Conservation (phyloP, 2,113 vertebrate genomes). For the Oncorhynchus nerka region DNA sequence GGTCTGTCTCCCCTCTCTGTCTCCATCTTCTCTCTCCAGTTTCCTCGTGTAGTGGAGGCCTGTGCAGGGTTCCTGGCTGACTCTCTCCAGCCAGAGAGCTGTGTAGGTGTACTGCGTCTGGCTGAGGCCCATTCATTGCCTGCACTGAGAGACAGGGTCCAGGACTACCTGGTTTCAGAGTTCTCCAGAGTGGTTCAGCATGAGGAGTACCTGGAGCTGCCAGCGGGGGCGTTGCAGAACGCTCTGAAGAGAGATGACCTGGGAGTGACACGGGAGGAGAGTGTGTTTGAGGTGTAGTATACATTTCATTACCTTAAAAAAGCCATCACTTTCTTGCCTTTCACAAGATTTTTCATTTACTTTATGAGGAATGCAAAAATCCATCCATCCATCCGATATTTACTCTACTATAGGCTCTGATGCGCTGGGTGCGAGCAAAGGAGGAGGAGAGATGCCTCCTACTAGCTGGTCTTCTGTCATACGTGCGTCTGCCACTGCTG, state of each 20-base stretch:
- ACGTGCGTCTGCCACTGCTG: conserved; percentile 85
- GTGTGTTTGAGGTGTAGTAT: conserved; percentile 78
- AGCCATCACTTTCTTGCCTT: no score
- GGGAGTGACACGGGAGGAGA: conserved; percentile 84
- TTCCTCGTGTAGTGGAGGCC: conserved; percentile 90
- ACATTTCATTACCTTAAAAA: no score
- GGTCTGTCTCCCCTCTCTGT: conserved; percentile 8
- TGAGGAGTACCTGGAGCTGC: conserved; percentile 87
- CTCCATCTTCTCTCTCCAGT: conserved; percentile 68
- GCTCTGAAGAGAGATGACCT: conserved; percentile 86
- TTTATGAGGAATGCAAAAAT: no score
- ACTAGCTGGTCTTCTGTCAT: conserved; percentile 77
- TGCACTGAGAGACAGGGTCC: conserved; percentile 77
- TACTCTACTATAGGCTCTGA: conserved; percentile 61
- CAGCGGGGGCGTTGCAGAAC: conserved; percentile 76
- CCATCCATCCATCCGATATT: no score
- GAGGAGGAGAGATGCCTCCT: conserved; percentile 72
- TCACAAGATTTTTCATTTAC: no score
- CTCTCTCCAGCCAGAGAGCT: conserved; percentile 88
- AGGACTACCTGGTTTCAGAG: conserved; percentile 85
- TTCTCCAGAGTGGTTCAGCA: conserved; percentile 84
- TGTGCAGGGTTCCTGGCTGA: conserved; percentile 86
- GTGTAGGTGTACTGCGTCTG: conserved; percentile 86
- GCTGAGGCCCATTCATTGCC: conserved; percentile 85
- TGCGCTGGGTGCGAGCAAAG: conserved; percentile 84